These are phyloP conservation scores for Piezodorus guildinii DNA, from an alignment of 1,140 invertebrate genomes.

Conservation along the genomic window DNA sequence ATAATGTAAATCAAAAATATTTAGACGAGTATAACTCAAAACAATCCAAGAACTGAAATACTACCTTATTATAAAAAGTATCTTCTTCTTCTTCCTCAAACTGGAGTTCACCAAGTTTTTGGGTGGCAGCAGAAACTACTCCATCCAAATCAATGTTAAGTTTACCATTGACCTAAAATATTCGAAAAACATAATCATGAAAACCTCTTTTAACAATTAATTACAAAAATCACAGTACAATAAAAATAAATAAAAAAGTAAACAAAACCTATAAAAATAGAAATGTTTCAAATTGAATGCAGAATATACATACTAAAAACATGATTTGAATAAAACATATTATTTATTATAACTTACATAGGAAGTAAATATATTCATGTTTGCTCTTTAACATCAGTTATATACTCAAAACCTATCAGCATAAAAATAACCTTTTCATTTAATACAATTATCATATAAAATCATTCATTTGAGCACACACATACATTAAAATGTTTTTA, in stretches of 20 bases:
- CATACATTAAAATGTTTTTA: too few species aligned
- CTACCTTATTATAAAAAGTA: conserved; percentile 67
- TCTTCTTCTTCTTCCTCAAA: conserved; percentile 88
- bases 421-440: too few species aligned
- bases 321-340: not conserved
- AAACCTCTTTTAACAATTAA: not conserved
- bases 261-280: too few species aligned
- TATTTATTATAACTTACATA: not conserved
- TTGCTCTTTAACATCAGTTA: not conserved
- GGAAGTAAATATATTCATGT: conserved; percentile 5
- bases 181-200: conserved; percentile 14
- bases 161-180: conserved; percentile 29
- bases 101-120: conserved; percentile 66
- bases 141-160: conserved; percentile 35
- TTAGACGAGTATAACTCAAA: too few species aligned
- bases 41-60: not conserved
- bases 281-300: too few species aligned
- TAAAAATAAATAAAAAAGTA: not conserved
- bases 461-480: too few species aligned
- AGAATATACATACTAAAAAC: too few species aligned
- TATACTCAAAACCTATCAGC: too few species aligned
- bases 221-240: not conserved
- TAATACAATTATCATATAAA: too few species aligned
- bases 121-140: conserved; percentile 56
- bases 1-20: too few species aligned